Evolutionary conservation across 2,888 invertebrate species (phyloP).

Genomic region (Mesochorus sp.): DNA sequence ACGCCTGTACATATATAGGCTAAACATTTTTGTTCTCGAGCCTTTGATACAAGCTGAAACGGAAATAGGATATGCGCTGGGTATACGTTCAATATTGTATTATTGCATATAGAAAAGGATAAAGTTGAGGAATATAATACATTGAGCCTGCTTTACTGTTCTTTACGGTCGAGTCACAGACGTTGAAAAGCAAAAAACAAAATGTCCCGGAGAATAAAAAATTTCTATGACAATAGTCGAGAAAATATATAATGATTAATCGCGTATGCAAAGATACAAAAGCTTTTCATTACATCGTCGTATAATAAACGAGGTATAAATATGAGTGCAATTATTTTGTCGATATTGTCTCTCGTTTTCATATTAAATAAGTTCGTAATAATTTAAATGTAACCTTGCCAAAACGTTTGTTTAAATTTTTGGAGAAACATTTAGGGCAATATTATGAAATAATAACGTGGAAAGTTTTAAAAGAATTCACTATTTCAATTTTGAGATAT

Average conservation of each 20-base stretch:
- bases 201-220: background rate
- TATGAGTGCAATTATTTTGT: background rate
- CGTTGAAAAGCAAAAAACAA: background rate
- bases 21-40: constrained; percentile 19
- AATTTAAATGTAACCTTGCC: too few relatives aligned
- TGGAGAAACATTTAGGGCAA: too few relatives aligned
- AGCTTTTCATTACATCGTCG: too few relatives aligned
- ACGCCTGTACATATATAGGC: background rate
- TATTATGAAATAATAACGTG: too few relatives aligned
- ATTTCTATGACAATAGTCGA: background rate
- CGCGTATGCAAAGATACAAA: too few relatives aligned
- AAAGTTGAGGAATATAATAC: constrained; percentile 29
- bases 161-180: background rate
- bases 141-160: background rate
- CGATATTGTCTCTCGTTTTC: too few relatives aligned
- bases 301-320: background rate
- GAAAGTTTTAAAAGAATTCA: too few relatives aligned
- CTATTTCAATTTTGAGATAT: too few relatives aligned
- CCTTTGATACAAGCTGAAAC: background rate
- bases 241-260: background rate
- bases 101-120: background rate
- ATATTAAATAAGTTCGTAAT: too few relatives aligned
- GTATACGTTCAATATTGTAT: constrained; percentile 31
- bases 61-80: constrained; percentile 10
- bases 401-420: too few relatives aligned